phyloP scores from a whole-genome alignment of 2,797 vertebrate species.

The Erpetoichthys calabaricus region DNA sequence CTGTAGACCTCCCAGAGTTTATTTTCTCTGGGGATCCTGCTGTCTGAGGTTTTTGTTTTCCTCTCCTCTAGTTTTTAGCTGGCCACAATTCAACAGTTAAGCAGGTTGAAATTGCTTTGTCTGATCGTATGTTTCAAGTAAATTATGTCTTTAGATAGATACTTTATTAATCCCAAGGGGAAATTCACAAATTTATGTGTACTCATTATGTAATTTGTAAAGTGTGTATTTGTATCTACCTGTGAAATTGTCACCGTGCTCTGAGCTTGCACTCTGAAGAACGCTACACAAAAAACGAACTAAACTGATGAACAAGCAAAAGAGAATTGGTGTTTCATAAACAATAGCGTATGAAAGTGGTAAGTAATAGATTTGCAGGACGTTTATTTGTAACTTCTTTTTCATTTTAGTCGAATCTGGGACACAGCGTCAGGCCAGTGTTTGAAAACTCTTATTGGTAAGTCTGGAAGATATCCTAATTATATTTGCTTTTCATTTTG shows the following conservation, averaged over 20 bases:
- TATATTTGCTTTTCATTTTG: not conserved
- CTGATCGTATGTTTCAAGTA: not conserved
- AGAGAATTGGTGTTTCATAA: too few relatives aligned
- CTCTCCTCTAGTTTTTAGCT: not conserved
- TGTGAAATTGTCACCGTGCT: too few relatives aligned
- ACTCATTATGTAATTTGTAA: too few relatives aligned
- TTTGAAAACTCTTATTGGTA: constrained; percentile 96
- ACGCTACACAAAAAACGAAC: too few relatives aligned
- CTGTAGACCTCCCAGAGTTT: too few relatives aligned
- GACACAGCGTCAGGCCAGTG: constrained; percentile 97
- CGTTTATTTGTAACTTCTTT: not conserved
- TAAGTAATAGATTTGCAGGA: not conserved
- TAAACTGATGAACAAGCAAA: too few relatives aligned
- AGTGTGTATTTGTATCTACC: too few relatives aligned
- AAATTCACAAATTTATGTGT: not conserved
- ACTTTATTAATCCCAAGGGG: too few relatives aligned
- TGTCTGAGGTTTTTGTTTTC: not conserved
- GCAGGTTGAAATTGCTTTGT: not conserved
- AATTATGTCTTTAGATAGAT: not conserved
- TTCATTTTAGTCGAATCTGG: constrained; percentile 79
- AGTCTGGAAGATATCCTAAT: constrained; percentile 23
- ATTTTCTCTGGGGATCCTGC: too few relatives aligned
- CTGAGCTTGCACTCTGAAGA: too few relatives aligned
- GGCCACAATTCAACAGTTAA: not conserved
- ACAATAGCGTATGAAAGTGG: not conserved